phyloP scores from a whole-genome alignment of 2,888 invertebrate species.

The Acrobasis suavella region DNA sequence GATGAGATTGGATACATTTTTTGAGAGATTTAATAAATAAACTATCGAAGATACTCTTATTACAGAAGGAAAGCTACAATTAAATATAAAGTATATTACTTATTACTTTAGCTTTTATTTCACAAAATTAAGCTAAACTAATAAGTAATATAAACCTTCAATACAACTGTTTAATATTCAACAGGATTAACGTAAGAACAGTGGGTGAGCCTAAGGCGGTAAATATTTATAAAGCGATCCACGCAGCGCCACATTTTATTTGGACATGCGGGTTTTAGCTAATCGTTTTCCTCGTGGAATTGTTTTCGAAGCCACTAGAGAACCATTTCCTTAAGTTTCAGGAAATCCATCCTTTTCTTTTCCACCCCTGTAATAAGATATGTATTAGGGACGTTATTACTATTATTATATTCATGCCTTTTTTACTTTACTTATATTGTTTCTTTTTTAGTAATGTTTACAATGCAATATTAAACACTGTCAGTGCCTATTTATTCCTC shows the following conservation, averaged over 20 bases:
- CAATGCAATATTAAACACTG: no score
- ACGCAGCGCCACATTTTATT: conserved; percentile 1
- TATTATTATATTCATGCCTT: neutral
- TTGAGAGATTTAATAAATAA: no score
- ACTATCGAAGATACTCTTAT: no score
- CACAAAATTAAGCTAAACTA: no score
- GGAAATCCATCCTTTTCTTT: neutral
- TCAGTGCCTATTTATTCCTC: no score
- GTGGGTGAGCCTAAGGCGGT: neutral
- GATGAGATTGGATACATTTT: no score
- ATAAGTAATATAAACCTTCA: no score
- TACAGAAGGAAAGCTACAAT: no score
- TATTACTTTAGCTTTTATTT: no score
- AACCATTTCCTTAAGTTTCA: neutral
- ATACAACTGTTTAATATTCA: conserved; percentile 9
- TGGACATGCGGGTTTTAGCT: conserved; percentile 16
- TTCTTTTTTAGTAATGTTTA: no score
- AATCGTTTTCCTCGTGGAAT: conserved; percentile 21
- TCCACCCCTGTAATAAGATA: neutral
- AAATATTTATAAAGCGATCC: conserved; percentile 15
- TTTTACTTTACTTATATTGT: no score
- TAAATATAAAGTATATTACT: no score
- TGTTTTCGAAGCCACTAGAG: conserved; percentile 6
- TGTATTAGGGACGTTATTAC: neutral
- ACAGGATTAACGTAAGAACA: conserved; percentile 1